Evolutionary conservation across 2,113 vertebrate species (phyloP), one percentile per base, ranked within the genome.

Genomic region (Dolichotis patagonum): DNA sequence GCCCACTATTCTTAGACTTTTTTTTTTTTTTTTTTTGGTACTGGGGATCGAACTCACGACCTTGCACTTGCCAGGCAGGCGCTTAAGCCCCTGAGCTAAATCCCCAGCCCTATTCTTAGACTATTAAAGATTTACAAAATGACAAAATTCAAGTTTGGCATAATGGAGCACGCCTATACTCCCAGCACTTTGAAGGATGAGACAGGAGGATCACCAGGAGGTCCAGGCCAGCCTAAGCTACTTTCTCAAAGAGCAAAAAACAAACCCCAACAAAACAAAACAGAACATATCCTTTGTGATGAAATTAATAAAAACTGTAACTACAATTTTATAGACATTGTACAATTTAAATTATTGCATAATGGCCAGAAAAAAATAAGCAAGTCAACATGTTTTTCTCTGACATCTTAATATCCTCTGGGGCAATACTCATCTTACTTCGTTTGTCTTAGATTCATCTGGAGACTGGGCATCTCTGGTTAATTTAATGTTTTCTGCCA

Each of bases 401-500:
- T 60, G 58, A 78, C 14, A 96, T 63, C 43, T 78, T 88, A 90
- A 65, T n/a, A 85, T 17, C 24, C 20, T 56, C 5, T 85, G 73
- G 62, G 11, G n/a, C 69, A 73, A 81, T 6, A 97, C 7, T 43
- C 35, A 80, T 88, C 96, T 98, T 98, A 99, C 99, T 99, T 99
- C 99, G 86, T 99, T 99, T 97, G 99, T 99, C 98, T 99, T 99
- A 60, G 98, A 98, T 90, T 99, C 99, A 83, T 99, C 99, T 85
- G 99, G 99, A 98, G 99, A 99, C 96, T 99, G 99, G 88, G 99
- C 99, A 97, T 99, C 99, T 98, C 99, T 99, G 43, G 99, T 99
- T 97, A 99, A 99, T 98, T 99, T 99, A 98, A 99, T 99, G 97
- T 99, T 99, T 98, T 99, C 99, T 71, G 99, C 99, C 99, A 99